Evolutionary conservation across 2,113 vertebrate species (phyloP).

Genomic region (Octodon degus): DNA sequence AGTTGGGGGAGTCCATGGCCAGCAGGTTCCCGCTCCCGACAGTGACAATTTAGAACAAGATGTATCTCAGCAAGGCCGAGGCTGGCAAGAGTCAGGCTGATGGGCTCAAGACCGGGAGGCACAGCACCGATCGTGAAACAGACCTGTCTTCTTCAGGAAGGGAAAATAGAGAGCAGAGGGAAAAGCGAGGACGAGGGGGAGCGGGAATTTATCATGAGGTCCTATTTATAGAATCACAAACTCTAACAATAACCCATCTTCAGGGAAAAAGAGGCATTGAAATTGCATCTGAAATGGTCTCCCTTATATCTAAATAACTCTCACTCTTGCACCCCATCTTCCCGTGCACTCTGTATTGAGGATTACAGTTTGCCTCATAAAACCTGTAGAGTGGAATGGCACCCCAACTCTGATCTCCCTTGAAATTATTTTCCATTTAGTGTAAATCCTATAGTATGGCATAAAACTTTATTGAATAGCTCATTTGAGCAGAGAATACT

Average conservation of each 20-base stretch:
- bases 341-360: constrained; percentile 64
- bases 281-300: background rate
- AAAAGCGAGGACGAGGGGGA: background rate
- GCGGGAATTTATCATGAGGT: background rate
- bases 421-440: constrained; percentile 85
- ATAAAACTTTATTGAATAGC: constrained; percentile 88
- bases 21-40: background rate
- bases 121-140: background rate
- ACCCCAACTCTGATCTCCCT: constrained; percentile 76
- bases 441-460: constrained; percentile 81
- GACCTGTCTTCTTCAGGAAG: background rate
- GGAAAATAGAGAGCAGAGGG: background rate
- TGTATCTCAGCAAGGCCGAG: background rate
- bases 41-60: constrained; percentile 41
- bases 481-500: constrained; percentile 89
- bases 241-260: background rate
- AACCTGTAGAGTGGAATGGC: constrained; percentile 61
- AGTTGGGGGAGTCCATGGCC: constrained; percentile 46
- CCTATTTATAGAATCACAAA: constrained; percentile 59
- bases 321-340: constrained; percentile 19
- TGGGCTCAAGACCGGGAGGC: background rate
- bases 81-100: background rate
- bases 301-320: constrained; percentile 28
- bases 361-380: constrained; percentile 71
- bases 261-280: constrained; percentile 17